phyloP scores from a whole-genome alignment of 2,113 vertebrate species.

The Xiphophorus couchianus region DNA sequence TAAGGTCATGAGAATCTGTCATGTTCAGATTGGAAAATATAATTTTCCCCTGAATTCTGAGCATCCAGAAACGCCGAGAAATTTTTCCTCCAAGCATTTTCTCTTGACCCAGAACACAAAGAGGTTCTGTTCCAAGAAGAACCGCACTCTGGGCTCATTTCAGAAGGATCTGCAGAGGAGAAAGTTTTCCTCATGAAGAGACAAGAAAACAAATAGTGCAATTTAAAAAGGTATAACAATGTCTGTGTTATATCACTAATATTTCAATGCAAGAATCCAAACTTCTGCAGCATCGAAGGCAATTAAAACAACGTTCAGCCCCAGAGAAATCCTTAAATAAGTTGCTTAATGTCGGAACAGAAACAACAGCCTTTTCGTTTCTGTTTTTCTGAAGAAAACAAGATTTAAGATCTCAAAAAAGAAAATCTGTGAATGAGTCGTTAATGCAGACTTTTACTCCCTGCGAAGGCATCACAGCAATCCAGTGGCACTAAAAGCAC shows the following conservation, averaged over 20 bases:
- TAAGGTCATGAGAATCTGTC: background rate
- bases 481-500: slow-evolving; percentile 29
- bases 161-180: background rate
- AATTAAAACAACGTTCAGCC: background rate
- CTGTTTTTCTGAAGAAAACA: slow-evolving; percentile 7
- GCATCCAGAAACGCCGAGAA: background rate
- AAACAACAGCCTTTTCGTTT: slow-evolving; percentile 1
- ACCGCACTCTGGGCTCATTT: background rate
- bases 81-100: background rate
- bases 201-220: background rate
- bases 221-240: background rate
- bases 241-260: background rate
- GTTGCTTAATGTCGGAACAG: slow-evolving; percentile 9
- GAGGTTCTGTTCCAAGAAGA: background rate
- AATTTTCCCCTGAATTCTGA: background rate
- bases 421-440: slow-evolving; percentile 15
- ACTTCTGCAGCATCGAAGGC: background rate
- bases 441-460: slow-evolving; percentile 35
- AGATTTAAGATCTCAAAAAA: slow-evolving; percentile 24
- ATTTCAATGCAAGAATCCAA: background rate
- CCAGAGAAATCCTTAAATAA: slow-evolving; percentile 4
- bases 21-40: background rate
- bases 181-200: background rate
- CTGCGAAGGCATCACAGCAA: slow-evolving; percentile 6
- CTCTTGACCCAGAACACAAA: background rate